Conservation (phyloP, 2,888 invertebrate species). For the Latrodectus elegans region DNA sequence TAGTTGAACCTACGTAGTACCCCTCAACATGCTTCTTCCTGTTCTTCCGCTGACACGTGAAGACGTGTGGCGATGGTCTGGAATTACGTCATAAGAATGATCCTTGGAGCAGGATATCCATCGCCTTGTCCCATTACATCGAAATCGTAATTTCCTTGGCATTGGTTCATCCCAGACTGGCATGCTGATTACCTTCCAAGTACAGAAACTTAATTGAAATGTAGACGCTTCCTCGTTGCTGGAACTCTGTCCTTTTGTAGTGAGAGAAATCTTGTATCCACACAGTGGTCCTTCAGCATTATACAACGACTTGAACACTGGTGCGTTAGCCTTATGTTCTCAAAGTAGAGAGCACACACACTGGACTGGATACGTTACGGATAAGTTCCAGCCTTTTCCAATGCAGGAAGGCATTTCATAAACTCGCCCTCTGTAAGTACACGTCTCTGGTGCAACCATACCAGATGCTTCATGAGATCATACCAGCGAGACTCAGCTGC, state of each 20-base stretch:
- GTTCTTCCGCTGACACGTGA: slow-evolving; percentile 9
- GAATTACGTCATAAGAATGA: background rate
- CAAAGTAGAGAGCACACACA: slow-evolving; percentile 71
- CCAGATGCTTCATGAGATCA: slow-evolving; percentile 70
- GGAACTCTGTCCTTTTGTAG: slow-evolving; percentile 52
- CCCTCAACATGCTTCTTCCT: too few relatives aligned
- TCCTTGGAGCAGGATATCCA: background rate
- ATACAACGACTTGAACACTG: slow-evolving; percentile 49
- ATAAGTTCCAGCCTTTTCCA: slow-evolving; percentile 34
- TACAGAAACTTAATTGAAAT: slow-evolving; percentile 69
- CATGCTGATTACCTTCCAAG: slow-evolving; percentile 58
- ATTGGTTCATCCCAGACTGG: slow-evolving; percentile 38
- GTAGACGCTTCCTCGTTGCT: slow-evolving; percentile 69
- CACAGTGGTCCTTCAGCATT: slow-evolving; percentile 15
- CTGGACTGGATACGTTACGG: slow-evolving; percentile 70
- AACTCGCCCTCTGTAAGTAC: background rate
- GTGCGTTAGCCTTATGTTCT: slow-evolving; percentile 67
- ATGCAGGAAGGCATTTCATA: background rate
- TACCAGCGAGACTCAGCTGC: slow-evolving; percentile 71
- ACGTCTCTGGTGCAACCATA: slow-evolving; percentile 55
- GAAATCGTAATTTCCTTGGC: background rate
- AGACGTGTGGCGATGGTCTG: slow-evolving; percentile 34
- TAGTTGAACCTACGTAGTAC: slow-evolving; percentile 51
- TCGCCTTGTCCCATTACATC: slow-evolving; percentile 18
- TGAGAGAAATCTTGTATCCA: background rate